These are phyloP conservation scores for Passer montanus DNA, from an alignment of 2,113 vertebrate species.

Conservation along the genomic window DNA sequence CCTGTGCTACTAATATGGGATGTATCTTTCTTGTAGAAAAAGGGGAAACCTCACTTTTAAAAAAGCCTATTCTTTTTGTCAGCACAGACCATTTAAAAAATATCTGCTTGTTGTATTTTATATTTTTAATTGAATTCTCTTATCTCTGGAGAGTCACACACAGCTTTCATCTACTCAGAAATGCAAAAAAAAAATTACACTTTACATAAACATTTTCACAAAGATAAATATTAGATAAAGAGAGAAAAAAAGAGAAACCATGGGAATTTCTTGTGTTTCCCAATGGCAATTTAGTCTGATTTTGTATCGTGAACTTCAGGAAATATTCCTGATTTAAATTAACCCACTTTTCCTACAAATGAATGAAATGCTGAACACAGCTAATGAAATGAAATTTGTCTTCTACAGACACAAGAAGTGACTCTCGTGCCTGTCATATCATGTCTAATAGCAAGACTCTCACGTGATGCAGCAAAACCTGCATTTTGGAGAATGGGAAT, in stretches of 20 bases:
- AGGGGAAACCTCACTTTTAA: not conserved
- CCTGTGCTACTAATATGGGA: not conserved
- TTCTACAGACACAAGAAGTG: not conserved
- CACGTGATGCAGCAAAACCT: not conserved
- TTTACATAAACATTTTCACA: not conserved
- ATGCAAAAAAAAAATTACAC: not conserved
- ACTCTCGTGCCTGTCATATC: not conserved
- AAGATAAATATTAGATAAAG: not conserved
- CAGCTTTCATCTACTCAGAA: not conserved
- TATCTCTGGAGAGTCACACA: not conserved
- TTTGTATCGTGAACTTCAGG: not conserved
- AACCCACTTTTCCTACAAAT: slow-evolving; percentile 31
- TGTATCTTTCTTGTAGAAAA: not conserved
- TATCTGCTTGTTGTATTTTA: not conserved
- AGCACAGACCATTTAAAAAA: not conserved
- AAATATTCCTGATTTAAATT: slow-evolving; percentile 17
- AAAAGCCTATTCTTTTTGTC: not conserved
- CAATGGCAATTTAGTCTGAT: not conserved
- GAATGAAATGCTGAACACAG: not conserved
- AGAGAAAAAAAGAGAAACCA: not conserved
- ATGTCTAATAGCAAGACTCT: not conserved
- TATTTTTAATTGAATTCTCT: not conserved
- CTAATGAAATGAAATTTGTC: not conserved
- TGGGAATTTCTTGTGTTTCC: not conserved
- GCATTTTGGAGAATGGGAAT: not conserved